phyloP scores from a whole-genome alignment of 2,113 vertebrate genomes.

The Rhodinocichla rosea region DNA sequence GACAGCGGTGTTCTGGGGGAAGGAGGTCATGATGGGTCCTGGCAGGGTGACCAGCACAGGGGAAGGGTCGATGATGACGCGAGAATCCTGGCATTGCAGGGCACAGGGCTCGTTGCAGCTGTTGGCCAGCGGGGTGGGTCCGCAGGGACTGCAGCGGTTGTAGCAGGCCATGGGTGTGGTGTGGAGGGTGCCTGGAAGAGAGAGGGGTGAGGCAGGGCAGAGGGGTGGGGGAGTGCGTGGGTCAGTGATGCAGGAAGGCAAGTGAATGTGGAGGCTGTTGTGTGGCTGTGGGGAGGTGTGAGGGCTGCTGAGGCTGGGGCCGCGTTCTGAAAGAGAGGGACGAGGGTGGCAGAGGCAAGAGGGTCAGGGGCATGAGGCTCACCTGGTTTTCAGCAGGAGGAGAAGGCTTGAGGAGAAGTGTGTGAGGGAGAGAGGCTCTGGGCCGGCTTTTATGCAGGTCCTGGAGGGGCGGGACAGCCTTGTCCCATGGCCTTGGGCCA shows the following conservation, averaged over 20 bases:
- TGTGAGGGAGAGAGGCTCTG: background rate
- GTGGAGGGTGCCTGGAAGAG: background rate
- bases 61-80: accelerated
- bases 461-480: background rate
- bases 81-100: background rate
- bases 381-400: background rate
- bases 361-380: background rate
- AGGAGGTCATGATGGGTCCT: background rate
- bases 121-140: background rate
- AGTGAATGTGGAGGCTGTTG: no score
- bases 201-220: background rate
- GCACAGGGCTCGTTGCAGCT: background rate
- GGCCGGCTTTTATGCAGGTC: accelerated
- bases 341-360: background rate
- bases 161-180: background rate
- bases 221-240: no score
- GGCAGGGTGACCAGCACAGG: background rate
- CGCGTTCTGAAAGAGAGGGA: accelerated
- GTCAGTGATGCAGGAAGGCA: no score
- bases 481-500: background rate
- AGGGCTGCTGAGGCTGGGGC: background rate
- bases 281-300: background rate
- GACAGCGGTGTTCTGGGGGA: background rate
- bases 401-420: background rate
- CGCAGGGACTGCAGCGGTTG: background rate